phyloP scores from a whole-genome alignment of 2,113 vertebrate species.

The Gymnorhina tibicen region DNA sequence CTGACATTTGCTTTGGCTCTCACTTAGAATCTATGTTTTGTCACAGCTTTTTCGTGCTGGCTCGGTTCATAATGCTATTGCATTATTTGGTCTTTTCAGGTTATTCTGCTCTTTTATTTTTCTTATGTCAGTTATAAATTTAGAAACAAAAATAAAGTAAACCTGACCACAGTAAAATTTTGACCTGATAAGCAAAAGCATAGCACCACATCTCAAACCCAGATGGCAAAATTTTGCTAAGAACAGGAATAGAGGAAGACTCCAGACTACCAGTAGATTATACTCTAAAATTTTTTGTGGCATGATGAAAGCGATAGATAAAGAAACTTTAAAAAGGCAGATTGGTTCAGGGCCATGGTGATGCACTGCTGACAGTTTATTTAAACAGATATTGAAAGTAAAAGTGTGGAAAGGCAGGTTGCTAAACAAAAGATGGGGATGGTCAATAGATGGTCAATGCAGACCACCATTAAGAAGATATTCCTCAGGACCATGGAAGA shows the following conservation, averaged over 20 bases:
- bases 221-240: background rate
- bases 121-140: background rate
- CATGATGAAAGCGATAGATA: background rate
- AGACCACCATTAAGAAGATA: background rate
- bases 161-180: background rate
- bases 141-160: background rate
- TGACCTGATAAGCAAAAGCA: background rate
- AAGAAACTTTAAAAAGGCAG: background rate
- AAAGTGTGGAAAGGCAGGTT: background rate
- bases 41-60: background rate
- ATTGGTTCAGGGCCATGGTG: background rate
- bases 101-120: background rate
- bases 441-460: background rate
- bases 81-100: background rate
- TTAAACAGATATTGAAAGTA: background rate
- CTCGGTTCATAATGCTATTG: background rate
- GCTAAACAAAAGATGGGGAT: background rate
- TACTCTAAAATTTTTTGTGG: background rate
- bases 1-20: background rate
- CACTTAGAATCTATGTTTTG: background rate
- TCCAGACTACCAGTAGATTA: background rate
- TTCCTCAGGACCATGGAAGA: background rate
- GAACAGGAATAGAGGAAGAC: background rate
- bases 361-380: background rate
- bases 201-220: background rate